Conservation (phyloP, 2,113 vertebrate genomes). For the Orycteropus afer region DNA sequence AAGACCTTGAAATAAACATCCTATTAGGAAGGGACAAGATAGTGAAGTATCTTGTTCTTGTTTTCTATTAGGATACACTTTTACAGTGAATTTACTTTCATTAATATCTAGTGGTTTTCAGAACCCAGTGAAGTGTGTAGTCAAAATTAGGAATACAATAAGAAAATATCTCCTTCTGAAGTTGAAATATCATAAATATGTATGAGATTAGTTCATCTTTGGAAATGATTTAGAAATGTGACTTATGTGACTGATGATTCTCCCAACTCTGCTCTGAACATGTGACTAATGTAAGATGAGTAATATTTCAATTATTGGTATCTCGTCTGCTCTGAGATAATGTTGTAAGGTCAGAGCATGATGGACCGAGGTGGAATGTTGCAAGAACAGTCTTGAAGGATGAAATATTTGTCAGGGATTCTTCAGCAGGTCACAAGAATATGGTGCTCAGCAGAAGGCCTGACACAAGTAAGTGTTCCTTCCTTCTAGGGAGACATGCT, state of each 20-base stretch:
- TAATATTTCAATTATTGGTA: background rate
- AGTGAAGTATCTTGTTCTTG: constrained; percentile 32
- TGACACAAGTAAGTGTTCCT: background rate
- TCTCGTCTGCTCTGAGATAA: background rate
- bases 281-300: background rate
- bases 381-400: background rate
- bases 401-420: background rate
- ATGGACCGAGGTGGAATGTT: background rate
- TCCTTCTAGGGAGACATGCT: background rate
- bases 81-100: constrained; percentile 20
- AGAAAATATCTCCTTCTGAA: constrained; percentile 33
- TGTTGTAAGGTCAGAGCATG: background rate
- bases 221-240: background rate
- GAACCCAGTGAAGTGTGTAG: background rate
- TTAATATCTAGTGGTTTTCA: constrained; percentile 15
- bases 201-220: constrained; percentile 23
- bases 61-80: constrained; percentile 37
- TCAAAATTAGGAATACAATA: background rate
- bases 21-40: constrained; percentile 25
- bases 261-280: background rate
- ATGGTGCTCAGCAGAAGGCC: background rate
- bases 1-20: background rate
- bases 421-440: background rate
- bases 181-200: background rate
- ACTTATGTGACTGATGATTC: background rate